A percentile compares a stretch with the other conserved stretches of the same genome.
These are phyloP conservation scores for Exocentrus adspersus DNA, from an alignment of 2,888 invertebrate species.

Conservation along the genomic window DNA sequence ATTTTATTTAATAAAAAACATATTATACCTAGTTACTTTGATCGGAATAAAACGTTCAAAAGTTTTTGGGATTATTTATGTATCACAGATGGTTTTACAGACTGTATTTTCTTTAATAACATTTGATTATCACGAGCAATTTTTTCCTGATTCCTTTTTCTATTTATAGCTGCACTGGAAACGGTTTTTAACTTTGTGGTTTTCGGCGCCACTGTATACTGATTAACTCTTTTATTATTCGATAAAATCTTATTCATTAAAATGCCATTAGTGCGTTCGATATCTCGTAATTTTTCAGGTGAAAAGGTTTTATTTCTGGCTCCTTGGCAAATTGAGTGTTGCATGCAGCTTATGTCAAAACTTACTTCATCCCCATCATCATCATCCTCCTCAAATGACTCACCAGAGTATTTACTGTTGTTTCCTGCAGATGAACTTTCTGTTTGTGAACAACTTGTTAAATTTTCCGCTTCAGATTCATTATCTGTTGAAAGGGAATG, in stretches of 20 bases:
- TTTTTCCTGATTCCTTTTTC: constrained; percentile 48
- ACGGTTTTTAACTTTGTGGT: constrained; percentile 27
- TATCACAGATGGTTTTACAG: constrained; percentile 41
- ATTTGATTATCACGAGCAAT: constrained; percentile 51
- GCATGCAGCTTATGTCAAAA: constrained; percentile 17
- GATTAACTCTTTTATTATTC: constrained; percentile 45
- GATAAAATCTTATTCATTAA: constrained; percentile 51
- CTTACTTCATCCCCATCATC: constrained; percentile 30
- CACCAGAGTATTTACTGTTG: constrained; percentile 23
- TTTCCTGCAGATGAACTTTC: constrained; percentile 13
- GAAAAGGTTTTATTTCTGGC: constrained; percentile 42
- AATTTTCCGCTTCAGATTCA: constrained; percentile 11
- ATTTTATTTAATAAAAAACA: no score
- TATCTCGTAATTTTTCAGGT: constrained; percentile 38
- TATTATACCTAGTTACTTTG: no score
- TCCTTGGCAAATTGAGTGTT: constrained; percentile 9
- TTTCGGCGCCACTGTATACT: constrained; percentile 40
- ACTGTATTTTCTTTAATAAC: constrained; percentile 44
- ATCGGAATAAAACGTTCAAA: no score
- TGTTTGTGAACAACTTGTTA: background rate
- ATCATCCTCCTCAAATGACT: constrained; percentile 33
- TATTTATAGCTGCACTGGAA: constrained; percentile 49
- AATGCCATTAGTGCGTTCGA: constrained; percentile 42
- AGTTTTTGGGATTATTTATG: constrained; percentile 29
- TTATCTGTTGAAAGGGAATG: constrained; percentile 1